These are phyloP conservation scores for Cetonia aurata DNA, from an alignment of 2,888 invertebrate species.

Conservation along the genomic window DNA sequence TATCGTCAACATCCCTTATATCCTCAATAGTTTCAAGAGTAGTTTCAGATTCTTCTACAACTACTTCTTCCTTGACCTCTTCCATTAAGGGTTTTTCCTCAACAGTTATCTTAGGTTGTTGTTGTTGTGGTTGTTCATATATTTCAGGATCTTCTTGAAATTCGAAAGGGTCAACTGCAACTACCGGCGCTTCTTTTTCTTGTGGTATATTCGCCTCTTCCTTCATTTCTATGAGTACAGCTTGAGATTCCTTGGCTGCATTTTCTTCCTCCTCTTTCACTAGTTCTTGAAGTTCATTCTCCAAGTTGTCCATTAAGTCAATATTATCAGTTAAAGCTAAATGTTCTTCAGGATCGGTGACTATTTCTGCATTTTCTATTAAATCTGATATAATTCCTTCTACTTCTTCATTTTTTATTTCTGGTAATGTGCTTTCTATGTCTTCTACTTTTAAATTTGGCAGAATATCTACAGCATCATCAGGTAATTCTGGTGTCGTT, in stretches of 20 bases:
- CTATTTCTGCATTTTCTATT: constrained; percentile 68
- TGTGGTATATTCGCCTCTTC: constrained; percentile 40
- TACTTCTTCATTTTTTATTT: constrained; percentile 70
- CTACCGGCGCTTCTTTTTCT: constrained; percentile 41
- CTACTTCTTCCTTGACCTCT: constrained; percentile 49
- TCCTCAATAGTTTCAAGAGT: constrained; percentile 36
- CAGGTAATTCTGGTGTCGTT: constrained; percentile 52
- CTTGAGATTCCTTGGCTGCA: constrained; percentile 52
- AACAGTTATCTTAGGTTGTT: constrained; percentile 14
- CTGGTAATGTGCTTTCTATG: constrained; percentile 67
- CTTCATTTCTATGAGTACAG: constrained; percentile 40
- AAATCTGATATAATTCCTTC: constrained; percentile 70
- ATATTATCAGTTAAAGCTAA: constrained; percentile 63
- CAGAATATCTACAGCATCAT: constrained; percentile 59
- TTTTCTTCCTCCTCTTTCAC: constrained; percentile 60
- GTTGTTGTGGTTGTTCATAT: constrained; percentile 53
- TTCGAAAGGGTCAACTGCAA: constrained; percentile 63
- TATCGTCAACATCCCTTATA: constrained; percentile 50
- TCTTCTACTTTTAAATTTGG: constrained; percentile 65
- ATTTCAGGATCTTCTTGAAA: constrained; percentile 65
- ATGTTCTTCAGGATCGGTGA: constrained; percentile 65
- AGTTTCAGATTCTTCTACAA: constrained; percentile 45
- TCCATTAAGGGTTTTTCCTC: constrained; percentile 43
- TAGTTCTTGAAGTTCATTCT: constrained; percentile 60
- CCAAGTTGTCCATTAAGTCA: constrained; percentile 64